Conservation (phyloP, 2,113 vertebrate species). For the Leucopternis melanops region DNA sequence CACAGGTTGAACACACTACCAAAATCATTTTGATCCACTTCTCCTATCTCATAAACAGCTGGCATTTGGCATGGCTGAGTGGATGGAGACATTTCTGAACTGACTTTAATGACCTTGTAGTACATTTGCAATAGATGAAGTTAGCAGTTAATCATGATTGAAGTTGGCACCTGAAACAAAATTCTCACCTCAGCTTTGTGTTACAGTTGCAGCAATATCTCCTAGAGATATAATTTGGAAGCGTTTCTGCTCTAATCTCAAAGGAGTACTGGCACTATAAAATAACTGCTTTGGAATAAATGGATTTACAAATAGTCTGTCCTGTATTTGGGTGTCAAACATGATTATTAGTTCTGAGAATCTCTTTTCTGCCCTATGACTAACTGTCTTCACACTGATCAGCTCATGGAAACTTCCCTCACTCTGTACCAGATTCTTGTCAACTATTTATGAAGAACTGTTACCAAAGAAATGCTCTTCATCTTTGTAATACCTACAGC, state of each 20-base stretch:
- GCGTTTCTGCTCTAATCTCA: conserved; percentile 7
- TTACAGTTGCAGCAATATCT: neutral
- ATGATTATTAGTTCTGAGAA: neutral
- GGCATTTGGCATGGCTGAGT: conserved; percentile 45
- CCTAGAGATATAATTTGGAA: conserved; percentile 7
- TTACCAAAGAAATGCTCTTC: neutral
- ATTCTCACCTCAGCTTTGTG: conserved; percentile 3
- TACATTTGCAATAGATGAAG: conserved; percentile 10
- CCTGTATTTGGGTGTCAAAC: neutral
- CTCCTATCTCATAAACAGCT: conserved; percentile 31
- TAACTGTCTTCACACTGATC: neutral
- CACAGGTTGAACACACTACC: neutral
- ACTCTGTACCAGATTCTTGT: neutral
- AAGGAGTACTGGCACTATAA: neutral
- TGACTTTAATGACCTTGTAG: conserved; percentile 1
- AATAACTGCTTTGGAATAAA: conserved; percentile 18
- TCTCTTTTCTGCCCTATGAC: neutral
- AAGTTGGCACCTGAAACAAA: conserved; percentile 41
- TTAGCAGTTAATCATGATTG: conserved; percentile 42
- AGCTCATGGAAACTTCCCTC: neutral
- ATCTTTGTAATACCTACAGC: neutral
- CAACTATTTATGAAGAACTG: neutral
- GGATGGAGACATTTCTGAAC: conserved; percentile 26
- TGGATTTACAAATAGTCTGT: conserved; percentile 7
- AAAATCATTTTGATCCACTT: conserved; percentile 47